Conservation (phyloP, 2,113 vertebrate genomes). For the Guaruba guarouba region DNA sequence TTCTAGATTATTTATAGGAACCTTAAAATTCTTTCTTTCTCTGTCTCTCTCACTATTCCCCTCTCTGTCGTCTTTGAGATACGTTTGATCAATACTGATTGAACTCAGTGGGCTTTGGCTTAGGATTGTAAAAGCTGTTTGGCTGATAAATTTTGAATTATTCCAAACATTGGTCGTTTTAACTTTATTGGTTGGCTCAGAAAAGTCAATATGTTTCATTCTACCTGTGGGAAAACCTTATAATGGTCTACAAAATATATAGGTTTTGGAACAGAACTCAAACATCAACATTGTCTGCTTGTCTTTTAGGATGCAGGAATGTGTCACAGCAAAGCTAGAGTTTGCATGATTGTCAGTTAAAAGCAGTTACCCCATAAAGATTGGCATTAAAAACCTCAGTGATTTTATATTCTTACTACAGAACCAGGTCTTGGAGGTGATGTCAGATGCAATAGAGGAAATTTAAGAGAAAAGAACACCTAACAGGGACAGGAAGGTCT, state of each 20-base stretch:
- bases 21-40: neutral
- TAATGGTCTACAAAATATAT: neutral
- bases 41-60: neutral
- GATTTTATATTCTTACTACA: neutral
- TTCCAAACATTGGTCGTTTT: neutral
- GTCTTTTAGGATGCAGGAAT: neutral
- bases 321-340: neutral
- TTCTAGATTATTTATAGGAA: neutral
- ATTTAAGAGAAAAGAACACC: neutral
- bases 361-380: neutral
- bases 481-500: neutral
- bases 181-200: neutral
- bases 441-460: neutral
- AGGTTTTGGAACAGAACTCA: neutral
- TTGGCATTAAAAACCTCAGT: neutral
- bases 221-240: neutral
- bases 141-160: neutral
- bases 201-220: neutral
- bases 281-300: neutral
- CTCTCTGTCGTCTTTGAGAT: neutral
- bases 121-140: neutral
- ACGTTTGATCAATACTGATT: neutral
- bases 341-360: neutral
- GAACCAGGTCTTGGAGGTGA: rapidly evolving
- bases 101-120: neutral